Conservation (phyloP, 2,797 vertebrate genomes). For the Siniperca scherzeri region DNA sequence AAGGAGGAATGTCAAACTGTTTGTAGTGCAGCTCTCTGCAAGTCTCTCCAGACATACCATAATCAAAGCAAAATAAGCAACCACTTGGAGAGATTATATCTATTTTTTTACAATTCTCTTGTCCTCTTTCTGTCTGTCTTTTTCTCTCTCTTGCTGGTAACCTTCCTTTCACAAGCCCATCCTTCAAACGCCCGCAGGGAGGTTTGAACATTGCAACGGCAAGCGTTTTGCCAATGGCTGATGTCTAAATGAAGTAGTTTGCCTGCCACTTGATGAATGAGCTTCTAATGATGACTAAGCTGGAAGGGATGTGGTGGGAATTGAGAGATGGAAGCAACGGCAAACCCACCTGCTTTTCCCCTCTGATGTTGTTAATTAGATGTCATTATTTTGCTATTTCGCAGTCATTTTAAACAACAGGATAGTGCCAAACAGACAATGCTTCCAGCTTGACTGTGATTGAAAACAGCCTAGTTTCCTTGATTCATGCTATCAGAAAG, state of each 20-base stretch:
- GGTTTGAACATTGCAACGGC: constrained; percentile 61
- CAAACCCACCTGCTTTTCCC: constrained; percentile 74
- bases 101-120: constrained; percentile 60
- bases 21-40: constrained; percentile 76
- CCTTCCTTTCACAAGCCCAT: constrained; percentile 64
- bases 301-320: constrained; percentile 69
- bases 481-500: constrained; percentile 65
- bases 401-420: constrained; percentile 73
- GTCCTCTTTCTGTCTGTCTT: constrained; percentile 46
- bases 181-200: constrained; percentile 67
- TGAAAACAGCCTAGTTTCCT: constrained; percentile 65
- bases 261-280: constrained; percentile 74
- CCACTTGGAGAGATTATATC: constrained; percentile 77
- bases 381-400: constrained; percentile 77
- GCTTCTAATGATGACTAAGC: constrained; percentile 76
- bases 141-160: constrained; percentile 49
- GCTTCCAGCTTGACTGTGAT: constrained; percentile 65
- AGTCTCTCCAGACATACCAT: constrained; percentile 79
- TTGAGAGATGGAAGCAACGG: constrained; percentile 60
- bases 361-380: constrained; percentile 76
- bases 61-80: constrained; percentile 86
- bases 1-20: constrained; percentile 85
- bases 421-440: constrained; percentile 65
- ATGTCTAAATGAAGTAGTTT: constrained; percentile 71
- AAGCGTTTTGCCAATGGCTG: constrained; percentile 69